Evolutionary conservation across 2,888 invertebrate species (phyloP), one percentile per base, ranked within the genome.

Genomic region (Coelopa pilipes): DNA sequence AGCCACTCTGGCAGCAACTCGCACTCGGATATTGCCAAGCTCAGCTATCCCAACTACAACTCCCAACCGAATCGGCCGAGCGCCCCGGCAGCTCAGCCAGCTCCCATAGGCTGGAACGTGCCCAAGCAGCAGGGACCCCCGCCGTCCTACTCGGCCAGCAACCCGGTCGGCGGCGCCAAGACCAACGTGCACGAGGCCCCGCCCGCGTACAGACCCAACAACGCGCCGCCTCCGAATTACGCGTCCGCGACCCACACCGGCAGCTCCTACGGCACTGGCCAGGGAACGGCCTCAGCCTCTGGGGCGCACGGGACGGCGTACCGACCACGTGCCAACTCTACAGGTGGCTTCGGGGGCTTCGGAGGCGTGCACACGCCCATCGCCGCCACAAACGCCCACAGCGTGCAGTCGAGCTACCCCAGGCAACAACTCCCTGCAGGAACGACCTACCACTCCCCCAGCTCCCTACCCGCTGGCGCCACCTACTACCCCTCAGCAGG

Each of bases 41-140:
- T 87, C 13, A 87, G 87, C 74, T 87, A 87, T 78, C 76, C 87
- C 12, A 83, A 82, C 34, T 85, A 86, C 66, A 87, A 87, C 63
- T 81, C 87, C 0, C 85, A 85, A 74, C 86, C 87, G 15, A 87
- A 86, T 82, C 84, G 82, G 15, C 86, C 87, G 15, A 76, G 77
- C 0, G 80, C 78, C 24, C 79, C 81, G 46, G 79, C 78, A 10
- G 66, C 78, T 13, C 75, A 79, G 21, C 63, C 77, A 11, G 76
- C 63, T 12, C 82, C 83, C 9, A 81, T 84, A 21, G 87, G 87
- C 9, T 87, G 87, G 87, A 87, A 87, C 83, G 86, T 84, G 1
- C 86, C 86, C 0, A 80, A 81, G 15, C 74, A 80, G 62, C 85
- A 85, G 57, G 87, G 87, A 21, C 86, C 86, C n/a, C 86, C 87